phyloP scores from a whole-genome alignment of 2,113 vertebrate genomes.

The Nipponia nippon region DNA sequence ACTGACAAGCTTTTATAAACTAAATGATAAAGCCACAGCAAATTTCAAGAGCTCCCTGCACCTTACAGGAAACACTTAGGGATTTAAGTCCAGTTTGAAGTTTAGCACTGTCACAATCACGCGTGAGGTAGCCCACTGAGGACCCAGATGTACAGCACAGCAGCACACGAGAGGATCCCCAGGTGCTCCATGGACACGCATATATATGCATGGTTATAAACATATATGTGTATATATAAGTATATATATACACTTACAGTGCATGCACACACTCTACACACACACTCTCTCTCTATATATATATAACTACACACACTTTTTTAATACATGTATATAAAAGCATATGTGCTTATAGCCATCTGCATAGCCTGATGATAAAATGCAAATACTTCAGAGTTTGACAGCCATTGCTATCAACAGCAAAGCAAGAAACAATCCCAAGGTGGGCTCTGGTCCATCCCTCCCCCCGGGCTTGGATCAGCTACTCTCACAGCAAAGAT shows the following conservation, averaged over 20 bases:
- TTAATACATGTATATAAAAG: neutral
- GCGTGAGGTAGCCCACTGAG: neutral
- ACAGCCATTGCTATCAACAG: neutral
- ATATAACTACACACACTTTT: neutral
- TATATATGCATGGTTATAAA: neutral
- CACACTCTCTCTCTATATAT: neutral
- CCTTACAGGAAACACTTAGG: neutral
- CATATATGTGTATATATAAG: no score
- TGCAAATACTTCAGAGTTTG: neutral
- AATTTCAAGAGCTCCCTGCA: neutral
- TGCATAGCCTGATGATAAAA: neutral
- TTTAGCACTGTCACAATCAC: accelerated
- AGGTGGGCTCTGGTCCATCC: neutral
- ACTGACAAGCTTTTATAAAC: neutral
- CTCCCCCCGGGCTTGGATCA: neutral
- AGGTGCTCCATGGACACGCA: neutral
- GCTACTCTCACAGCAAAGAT: neutral
- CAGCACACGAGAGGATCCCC: accelerated
- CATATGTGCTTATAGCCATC: neutral
- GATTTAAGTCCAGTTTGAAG: neutral
- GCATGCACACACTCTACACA: neutral
- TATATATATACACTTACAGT: no score
- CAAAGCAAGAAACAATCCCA: neutral
- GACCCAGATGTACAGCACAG: accelerated
- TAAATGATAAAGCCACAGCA: neutral